Evolutionary conservation across 2,113 vertebrate species (phyloP).

Genomic region (rat (Rattus norvegicus)): DNA sequence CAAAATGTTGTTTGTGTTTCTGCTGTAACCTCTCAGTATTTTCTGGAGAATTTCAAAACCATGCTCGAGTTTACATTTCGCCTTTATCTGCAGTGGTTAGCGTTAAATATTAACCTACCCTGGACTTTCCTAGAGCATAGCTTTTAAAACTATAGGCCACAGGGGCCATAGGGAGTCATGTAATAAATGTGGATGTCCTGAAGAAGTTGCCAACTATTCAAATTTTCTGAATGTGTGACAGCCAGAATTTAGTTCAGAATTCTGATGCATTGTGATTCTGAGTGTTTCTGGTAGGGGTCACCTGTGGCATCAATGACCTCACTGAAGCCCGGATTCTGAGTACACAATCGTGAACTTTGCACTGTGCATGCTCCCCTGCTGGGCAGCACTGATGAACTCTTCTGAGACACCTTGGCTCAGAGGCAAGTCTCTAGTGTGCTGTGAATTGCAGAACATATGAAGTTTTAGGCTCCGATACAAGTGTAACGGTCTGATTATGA

Average conservation of each 20-base stretch:
- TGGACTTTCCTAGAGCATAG: neutral
- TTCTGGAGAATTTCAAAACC: neutral
- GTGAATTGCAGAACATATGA: neutral
- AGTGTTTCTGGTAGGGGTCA: rapidly evolving
- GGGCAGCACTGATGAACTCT: neutral
- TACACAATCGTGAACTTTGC: neutral
- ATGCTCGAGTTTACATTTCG: neutral
- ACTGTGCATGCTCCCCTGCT: neutral
- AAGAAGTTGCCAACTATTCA: neutral
- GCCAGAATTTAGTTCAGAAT: neutral
- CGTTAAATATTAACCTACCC: neutral
- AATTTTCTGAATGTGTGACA: neutral
- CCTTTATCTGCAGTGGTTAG: neutral
- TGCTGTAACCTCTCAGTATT: neutral
- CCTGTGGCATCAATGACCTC: neutral
- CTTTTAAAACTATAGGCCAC: neutral
- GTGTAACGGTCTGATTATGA: neutral
- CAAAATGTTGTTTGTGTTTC: neutral
- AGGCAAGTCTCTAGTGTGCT: neutral
- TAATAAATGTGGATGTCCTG: neutral
- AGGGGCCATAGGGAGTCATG: neutral
- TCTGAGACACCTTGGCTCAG: neutral
- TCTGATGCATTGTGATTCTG: neutral
- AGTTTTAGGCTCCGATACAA: neutral
- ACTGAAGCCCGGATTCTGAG: neutral